Evolutionary conservation across 2,888 invertebrate species (phyloP), one percentile per base, ranked within the genome.

Genomic region (Yponomeuta evonymella): DNA sequence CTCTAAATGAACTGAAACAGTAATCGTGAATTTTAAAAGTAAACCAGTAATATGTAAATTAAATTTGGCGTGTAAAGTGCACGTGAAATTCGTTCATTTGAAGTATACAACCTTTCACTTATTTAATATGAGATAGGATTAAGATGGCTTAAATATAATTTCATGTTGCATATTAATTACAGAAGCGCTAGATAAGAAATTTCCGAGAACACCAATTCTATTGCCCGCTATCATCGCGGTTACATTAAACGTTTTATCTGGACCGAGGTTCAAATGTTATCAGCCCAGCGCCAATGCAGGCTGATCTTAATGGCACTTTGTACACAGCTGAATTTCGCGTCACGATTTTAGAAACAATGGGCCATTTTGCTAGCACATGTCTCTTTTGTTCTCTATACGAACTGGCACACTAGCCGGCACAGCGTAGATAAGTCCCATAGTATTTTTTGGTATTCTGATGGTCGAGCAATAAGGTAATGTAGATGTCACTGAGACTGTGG

Each of bases 261-360:
- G 58, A 69, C 29, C 69, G 48, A 62, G 30, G 75, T 74, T 74
- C 73, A 73, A 74, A 72, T 73, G 73, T 73, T 73, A 76, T 76
- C 75, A 75, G 70, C 69, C 64, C 23, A n/a, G 23, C 12, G 70
- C 36, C 70, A 70, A 63, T 70, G 70, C 62, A 70, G 33, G 70
- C 48, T 70, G 71, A 71, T 70, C 73, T 67, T 48, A 73, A 74
- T 74, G 75, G 72, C 71, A 75, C 72, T 74, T 68, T 68, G 68
- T 68, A 30, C 23, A 70, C 63, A 63, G 63, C 73, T 73, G 70
- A 75, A 74, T 72, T 73, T 73, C 73, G 77, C 77, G 78, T 81
- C 80, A 79, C 80, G 78, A 79, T 74, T 71, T 73, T 71, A 58
- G 69, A 74, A 81, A 81, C 81, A 81, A 81, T 81, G 75, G 78